Evolutionary conservation across 2,888 invertebrate species (phyloP), one percentile per base, ranked within the genome.

Genomic region (Tetranychus truncatus): DNA sequence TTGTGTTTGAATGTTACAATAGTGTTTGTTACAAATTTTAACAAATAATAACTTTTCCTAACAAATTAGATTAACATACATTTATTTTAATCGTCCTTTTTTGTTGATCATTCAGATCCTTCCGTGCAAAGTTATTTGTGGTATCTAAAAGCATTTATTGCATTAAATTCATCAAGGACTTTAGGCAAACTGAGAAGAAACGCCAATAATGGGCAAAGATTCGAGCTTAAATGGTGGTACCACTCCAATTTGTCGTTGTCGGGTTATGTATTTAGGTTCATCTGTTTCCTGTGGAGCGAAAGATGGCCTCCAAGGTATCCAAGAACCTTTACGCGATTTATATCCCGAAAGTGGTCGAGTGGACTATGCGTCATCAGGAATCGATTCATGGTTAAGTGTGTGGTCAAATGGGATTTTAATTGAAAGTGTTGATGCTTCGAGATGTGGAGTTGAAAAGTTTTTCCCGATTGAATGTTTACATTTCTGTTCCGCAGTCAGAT

Each of bases 251-350:
- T 94, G 96, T 85, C 89, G 95, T 80, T 97, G 95, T 85, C 89
- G 95, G 78, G 96, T 97, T 75, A 87, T 96, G 76, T 99, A 97
- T 84, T 87, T 99, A 81, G 97, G 97, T 80, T 92, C 92, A 80
- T 90, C 95, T 44, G 95, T 96, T 80, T 94, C 97, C 46, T 93
- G 95, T 81, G 92, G 95, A 82, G 95, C 95, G 82, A 96, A 97
- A 83, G 96, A 99, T 82, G 97, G 97, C 74, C 86, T 99, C 73
- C 92, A 96, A 82, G 95, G 94, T 76, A 92, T 96, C 79, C 97
- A 99, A 85, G 95, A 97, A 83, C 97, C 97, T 2, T 84, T 99
- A 80, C 88, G 92, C 80, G 96, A 95, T 81, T 85, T 96, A 76
- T 99, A 99, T 84, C 95, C 96, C 76, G 92, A 94, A 79, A 92